Conservation (phyloP, 1,140 invertebrate species). For the Macrotrachela quadricornifera region DNA sequence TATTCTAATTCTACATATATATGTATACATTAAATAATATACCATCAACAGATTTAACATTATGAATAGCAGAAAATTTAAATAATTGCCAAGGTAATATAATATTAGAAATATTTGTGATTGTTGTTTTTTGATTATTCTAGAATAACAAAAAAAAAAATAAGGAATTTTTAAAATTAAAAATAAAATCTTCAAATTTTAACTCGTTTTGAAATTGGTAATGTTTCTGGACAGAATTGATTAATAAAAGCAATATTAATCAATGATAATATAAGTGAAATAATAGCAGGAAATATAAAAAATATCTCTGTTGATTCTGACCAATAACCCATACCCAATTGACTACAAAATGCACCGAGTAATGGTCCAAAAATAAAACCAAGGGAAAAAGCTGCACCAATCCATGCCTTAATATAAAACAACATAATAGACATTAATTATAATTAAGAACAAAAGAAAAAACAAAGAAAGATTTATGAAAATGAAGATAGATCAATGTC, state of each 20-base stretch:
- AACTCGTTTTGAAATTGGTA: constrained; percentile 44
- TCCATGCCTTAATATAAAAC: constrained; percentile 54
- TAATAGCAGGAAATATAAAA: constrained; percentile 59
- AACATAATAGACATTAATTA: constrained; percentile 7
- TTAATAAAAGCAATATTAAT: constrained; percentile 55
- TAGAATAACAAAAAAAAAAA: constrained; percentile 15
- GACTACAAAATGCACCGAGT: constrained; percentile 52
- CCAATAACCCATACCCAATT: no score
- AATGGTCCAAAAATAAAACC: constrained; percentile 86
- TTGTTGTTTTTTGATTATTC: no score
- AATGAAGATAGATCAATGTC: no score
- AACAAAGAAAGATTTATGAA: not conserved
- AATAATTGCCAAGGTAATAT: no score
- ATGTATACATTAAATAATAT: no score
- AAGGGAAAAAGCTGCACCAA: constrained; percentile 86
- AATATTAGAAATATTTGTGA: no score
- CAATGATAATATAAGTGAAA: constrained; percentile 54
- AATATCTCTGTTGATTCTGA: constrained; percentile 35
- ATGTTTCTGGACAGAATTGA: constrained; percentile 59
- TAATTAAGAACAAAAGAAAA: no score
- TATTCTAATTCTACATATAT: not conserved
- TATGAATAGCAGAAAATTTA: no score
- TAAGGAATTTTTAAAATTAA: no score
- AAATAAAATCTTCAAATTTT: constrained; percentile 9
- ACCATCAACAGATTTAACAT: no score